Evolutionary conservation across 1,140 invertebrate genomes (phyloP).

Genomic region (Neodiprion lecontei): DNA sequence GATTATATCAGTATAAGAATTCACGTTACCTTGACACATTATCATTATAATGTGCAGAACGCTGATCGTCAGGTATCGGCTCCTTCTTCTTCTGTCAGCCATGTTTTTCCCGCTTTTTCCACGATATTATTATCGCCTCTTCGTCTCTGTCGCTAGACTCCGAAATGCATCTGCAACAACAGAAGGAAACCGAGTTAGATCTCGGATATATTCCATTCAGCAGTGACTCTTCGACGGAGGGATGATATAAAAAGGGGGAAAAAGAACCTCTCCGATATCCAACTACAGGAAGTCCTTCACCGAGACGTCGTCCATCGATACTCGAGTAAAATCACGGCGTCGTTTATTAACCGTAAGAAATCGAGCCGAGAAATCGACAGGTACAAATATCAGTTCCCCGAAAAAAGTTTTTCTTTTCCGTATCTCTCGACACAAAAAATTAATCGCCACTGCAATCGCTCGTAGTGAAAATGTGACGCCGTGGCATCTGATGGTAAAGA

Average conservation of each 20-base stretch:
- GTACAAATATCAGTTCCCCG: too few species aligned
- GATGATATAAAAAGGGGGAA: constrained; percentile 29
- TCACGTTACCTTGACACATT: constrained; percentile 55
- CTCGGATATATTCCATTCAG: too few species aligned
- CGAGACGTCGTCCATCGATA: too few species aligned
- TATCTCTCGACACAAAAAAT: too few species aligned
- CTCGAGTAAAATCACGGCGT: too few species aligned
- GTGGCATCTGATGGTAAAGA: too few species aligned
- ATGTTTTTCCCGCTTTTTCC: constrained; percentile 37
- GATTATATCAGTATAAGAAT: too few species aligned
- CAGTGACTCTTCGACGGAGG: neutral
- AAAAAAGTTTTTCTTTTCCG: too few species aligned
- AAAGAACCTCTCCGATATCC: neutral
- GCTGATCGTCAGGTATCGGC: constrained; percentile 55
- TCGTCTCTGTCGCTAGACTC: constrained; percentile 29
- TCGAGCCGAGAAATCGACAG: too few species aligned
- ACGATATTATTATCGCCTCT: constrained; percentile 37
- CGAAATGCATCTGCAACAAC: neutral
- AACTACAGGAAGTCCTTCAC: neutral
- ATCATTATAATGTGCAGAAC: constrained; percentile 58
- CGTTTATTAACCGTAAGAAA: too few species aligned
- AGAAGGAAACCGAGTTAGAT: neutral
- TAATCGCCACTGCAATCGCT: too few species aligned
- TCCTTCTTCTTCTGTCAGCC: constrained; percentile 50
- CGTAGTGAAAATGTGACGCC: too few species aligned